These are phyloP conservation scores for Parnassius apollo DNA, from an alignment of 2,888 invertebrate genomes.

Conservation along the genomic window DNA sequence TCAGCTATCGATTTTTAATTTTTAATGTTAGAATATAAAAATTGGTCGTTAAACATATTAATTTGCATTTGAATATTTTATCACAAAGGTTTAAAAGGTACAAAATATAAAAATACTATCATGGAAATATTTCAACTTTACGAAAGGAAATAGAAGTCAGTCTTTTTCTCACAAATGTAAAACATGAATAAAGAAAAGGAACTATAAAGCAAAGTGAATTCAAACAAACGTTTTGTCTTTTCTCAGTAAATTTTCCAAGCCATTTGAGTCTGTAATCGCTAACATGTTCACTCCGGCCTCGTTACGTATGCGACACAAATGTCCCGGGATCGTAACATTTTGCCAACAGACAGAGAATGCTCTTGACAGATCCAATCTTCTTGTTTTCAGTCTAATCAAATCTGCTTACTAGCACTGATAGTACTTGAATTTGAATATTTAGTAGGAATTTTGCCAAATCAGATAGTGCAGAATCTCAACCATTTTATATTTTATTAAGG, in stretches of 20 bases:
- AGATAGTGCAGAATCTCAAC: too few species aligned
- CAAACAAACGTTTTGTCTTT: too few species aligned
- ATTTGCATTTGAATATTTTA: too few species aligned
- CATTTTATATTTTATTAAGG: too few species aligned
- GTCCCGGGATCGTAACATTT: constrained; percentile 6
- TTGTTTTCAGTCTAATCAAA: constrained; percentile 27
- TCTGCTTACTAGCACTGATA: constrained; percentile 2
- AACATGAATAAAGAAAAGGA: neutral
- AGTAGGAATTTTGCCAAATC: too few species aligned
- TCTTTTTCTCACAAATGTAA: neutral
- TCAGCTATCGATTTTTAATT: too few species aligned
- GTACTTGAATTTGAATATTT: neutral
- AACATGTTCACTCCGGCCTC: constrained; percentile 1
- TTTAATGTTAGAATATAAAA: too few species aligned
- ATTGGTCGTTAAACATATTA: too few species aligned
- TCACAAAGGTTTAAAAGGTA: neutral
- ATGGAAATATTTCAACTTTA: neutral
- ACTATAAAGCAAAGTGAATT: neutral
- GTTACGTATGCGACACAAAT: constrained; percentile 17
- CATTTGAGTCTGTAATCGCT: constrained; percentile 3
- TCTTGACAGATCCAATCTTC: constrained; percentile 28
- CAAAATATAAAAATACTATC: neutral
- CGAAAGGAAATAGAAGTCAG: neutral
- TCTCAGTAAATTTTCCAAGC: neutral
- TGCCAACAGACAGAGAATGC: constrained; percentile 18